Base-by-base conservation (phyloP, 1,140 invertebrate species). In the Tetraneura akinire region DNA sequence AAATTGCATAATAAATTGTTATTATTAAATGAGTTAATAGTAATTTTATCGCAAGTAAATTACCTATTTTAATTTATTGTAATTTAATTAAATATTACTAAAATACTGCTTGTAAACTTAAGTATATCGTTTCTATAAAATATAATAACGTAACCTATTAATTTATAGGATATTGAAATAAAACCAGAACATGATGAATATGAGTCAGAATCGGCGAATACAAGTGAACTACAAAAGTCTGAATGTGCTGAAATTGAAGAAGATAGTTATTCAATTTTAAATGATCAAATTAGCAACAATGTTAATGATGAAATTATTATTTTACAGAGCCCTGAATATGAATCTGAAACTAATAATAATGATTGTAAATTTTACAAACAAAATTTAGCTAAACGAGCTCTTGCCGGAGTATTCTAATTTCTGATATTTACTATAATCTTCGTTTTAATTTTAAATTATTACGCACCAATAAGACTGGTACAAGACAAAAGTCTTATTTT, bases 371-470 rank as follows among this genome's bases (percentile, higher is more conserved):
- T 68, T 53, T 68, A 80, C 32, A 80, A 81, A 13, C 73, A 80
- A 26, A 80, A 47, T 55, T 70, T 81, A 26, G 37, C 81, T 42
- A 81, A 81, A 81, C 76, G 68, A 29, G 81, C 81, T 4, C 23
- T 81, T 32, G 80, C 81, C 4, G 81, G 81, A 45, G 81, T 81
- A 37, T 81, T 81, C 21, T 81, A 60, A 57, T 6, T 3, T 14
- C 26, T 26, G n/a, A n/a, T n/a, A n/a, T n/a, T n/a, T n/a, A 23
- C 57, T 60, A 29, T 60, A 37, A 37, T 4, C 32, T 37, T 4
- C 3, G 32, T 37, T 4, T 3, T 8, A 37, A 37, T 37, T 4
- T 37, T 8, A 37, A 14, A 57, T 26, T 45, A 23, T 57, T 21
- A 76, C 71, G 55, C 74, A 45, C 51, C 74, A 23, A 78, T 23